phyloP scores from a whole-genome alignment of 2,888 invertebrate genomes.

The Tineola bisselliella region DNA sequence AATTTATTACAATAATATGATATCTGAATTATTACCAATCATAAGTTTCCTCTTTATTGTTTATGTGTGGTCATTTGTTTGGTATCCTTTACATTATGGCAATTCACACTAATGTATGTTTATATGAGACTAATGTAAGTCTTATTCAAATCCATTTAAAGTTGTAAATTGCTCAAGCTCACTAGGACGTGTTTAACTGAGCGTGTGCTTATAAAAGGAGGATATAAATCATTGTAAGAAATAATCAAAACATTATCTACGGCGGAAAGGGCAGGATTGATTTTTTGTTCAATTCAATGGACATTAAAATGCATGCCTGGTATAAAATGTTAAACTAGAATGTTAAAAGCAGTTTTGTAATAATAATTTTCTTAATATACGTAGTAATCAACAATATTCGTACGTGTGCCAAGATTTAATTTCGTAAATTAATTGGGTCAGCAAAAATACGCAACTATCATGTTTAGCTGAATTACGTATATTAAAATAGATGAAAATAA shows the following conservation, averaged over 20 bases:
- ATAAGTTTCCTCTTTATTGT: constrained; percentile 20
- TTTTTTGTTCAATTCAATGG: too few species aligned
- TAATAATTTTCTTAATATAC: neutral
- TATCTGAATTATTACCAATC: constrained; percentile 36
- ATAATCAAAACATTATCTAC: neutral
- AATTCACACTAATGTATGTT: neutral
- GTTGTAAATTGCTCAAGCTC: neutral
- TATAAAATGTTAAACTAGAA: too few species aligned
- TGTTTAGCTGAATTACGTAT: too few species aligned
- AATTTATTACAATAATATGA: constrained; percentile 18
- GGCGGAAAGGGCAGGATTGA: neutral
- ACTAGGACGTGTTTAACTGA: too few species aligned
- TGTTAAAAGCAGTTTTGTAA: neutral
- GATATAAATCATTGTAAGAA: neutral
- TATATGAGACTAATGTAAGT: neutral
- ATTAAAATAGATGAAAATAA: too few species aligned
- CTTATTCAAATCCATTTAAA: neutral
- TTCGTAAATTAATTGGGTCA: neutral
- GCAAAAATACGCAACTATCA: neutral
- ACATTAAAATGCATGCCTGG: too few species aligned
- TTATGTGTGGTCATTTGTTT: constrained; percentile 3
- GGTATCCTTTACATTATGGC: neutral
- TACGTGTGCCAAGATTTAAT: constrained; percentile 1
- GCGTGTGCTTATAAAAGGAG: neutral
- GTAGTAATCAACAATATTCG: neutral